These are phyloP conservation scores for Forbesichthys papilliferus DNA, from an alignment of 2,113 vertebrate species.

Conservation along the genomic window DNA sequence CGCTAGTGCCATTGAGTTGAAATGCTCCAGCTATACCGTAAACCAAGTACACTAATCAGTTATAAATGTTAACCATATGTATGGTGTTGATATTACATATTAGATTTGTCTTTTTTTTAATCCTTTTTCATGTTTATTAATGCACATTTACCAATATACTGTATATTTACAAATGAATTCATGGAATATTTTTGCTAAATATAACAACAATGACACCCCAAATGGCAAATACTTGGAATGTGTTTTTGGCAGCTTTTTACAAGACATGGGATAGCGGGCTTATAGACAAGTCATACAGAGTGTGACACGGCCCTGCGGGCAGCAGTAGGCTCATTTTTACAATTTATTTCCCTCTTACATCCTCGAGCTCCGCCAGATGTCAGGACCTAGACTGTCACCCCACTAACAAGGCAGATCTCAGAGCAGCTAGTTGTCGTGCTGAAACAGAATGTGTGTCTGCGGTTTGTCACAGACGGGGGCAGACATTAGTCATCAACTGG, in stretches of 20 bases:
- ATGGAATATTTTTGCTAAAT: too few species aligned
- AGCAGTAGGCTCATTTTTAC: constrained; percentile 15
- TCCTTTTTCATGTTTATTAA: neutral
- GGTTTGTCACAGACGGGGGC: constrained; percentile 40
- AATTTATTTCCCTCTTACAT: constrained; percentile 11
- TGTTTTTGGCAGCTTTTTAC: neutral
- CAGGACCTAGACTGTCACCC: constrained; percentile 25
- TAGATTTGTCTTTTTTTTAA: neutral
- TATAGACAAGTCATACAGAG: neutral
- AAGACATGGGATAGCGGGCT: neutral
- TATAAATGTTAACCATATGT: neutral
- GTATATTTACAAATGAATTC: too few species aligned
- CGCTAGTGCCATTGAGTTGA: neutral
- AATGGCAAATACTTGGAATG: neutral
- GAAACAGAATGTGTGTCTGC: constrained; percentile 10
- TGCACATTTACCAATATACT: neutral
- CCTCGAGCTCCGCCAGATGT: constrained; percentile 25
- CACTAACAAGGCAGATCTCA: constrained; percentile 47
- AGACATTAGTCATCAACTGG: constrained; percentile 53
- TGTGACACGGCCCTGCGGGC: neutral
- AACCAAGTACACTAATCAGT: neutral
- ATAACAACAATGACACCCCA: too few species aligned
- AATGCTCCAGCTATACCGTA: neutral
- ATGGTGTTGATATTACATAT: neutral
- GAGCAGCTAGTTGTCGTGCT: constrained; percentile 17